phyloP scores from a whole-genome alignment of 1,140 invertebrate genomes.

The Theocolax elegans region DNA sequence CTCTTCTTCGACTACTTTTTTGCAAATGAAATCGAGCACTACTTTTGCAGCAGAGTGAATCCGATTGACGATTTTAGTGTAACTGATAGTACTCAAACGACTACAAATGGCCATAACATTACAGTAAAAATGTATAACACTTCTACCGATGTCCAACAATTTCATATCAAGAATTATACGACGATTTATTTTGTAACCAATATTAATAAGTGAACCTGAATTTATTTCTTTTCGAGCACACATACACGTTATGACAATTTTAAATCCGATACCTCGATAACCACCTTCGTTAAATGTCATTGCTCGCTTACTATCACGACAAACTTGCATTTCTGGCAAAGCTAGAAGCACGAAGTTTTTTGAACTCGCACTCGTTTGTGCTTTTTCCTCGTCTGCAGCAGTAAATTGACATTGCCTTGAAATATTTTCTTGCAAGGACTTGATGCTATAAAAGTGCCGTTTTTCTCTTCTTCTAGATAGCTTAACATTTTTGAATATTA shows the following conservation, averaged over 20 bases:
- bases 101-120: conserved; percentile 38
- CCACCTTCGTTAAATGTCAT: conserved; percentile 64
- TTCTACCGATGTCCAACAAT: conserved; percentile 32
- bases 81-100: conserved; percentile 21
- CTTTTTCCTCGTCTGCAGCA: too few species aligned
- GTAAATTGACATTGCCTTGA: too few species aligned
- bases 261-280: too few species aligned
- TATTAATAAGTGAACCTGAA: not conserved
- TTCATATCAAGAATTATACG: conserved; percentile 7
- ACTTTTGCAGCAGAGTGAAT: conserved; percentile 15
- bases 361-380: too few species aligned
- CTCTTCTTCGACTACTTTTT: conserved; percentile 27
- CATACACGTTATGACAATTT: too few species aligned
- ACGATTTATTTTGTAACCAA: not conserved
- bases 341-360: not conserved
- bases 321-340: not conserved
- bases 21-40: conserved; percentile 18
- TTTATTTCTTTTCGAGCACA: conserved; percentile 67
- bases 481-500: too few species aligned
- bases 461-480: too few species aligned
- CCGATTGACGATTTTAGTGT: conserved; percentile 23
- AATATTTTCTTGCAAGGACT: too few species aligned
- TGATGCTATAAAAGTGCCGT: too few species aligned
- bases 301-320: not conserved
- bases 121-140: conserved; percentile 35